Conservation (phyloP, 2,797 vertebrate species). For the Avahi laniger region DNA sequence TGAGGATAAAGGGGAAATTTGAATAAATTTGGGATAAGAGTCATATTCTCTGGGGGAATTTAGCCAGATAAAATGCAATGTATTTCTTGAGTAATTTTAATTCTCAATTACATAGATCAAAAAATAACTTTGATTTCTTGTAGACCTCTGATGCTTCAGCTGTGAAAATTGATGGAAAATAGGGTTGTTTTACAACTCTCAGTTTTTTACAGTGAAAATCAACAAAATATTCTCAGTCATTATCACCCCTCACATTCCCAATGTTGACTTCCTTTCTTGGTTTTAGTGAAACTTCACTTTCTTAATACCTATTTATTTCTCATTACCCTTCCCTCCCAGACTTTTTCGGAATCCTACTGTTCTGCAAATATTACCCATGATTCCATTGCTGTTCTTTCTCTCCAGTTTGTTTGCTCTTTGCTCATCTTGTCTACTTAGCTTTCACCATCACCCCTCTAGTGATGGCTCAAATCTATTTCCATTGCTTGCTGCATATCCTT, state of each 20-base stretch:
- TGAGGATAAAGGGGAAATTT: not conserved
- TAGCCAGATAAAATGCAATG: slow-evolving; percentile 19
- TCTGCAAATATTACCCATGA: not conserved
- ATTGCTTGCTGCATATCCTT: not conserved
- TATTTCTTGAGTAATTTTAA: slow-evolving; percentile 32
- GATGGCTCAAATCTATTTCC: not conserved
- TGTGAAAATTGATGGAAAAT: slow-evolving; percentile 36
- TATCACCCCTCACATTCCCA: not conserved
- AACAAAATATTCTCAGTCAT: not conserved
- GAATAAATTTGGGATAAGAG: slow-evolving; percentile 7
- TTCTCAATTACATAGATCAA: not conserved
- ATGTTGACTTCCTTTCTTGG: not conserved
- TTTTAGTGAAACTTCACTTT: not conserved
- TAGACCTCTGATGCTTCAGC: not conserved
- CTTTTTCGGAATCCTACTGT: not conserved
- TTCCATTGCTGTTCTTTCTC: not conserved
- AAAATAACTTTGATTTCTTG: slow-evolving; percentile 39
- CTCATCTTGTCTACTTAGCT: not conserved
- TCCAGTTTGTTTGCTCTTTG: not conserved
- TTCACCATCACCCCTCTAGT: not conserved
- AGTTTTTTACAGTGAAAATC: not conserved
- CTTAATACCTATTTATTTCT: not conserved
- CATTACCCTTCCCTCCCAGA: not conserved
- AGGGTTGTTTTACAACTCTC: not conserved
- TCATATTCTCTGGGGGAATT: not conserved